phyloP scores from a whole-genome alignment of 2,888 invertebrate species.

The Galerucella pusilla region DNA sequence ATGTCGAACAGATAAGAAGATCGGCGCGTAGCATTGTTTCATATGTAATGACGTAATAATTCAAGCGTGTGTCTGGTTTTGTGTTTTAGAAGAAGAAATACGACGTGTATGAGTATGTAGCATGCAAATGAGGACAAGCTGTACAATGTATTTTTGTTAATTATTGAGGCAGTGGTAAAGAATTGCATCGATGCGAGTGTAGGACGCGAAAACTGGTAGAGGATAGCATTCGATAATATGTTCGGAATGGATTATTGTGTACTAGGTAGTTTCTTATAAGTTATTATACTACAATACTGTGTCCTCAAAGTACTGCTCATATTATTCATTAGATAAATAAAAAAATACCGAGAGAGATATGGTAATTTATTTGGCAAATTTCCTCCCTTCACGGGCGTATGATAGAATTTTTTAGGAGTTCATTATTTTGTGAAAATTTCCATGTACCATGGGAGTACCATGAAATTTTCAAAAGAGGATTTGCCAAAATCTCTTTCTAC shows the following conservation, averaged over 20 bases:
- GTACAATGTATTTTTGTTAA: slow-evolving; percentile 49
- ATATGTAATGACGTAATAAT: slow-evolving; percentile 46
- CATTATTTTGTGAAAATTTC: too few relatives aligned
- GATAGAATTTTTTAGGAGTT: too few relatives aligned
- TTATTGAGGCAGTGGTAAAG: slow-evolving; percentile 44
- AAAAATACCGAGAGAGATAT: too few relatives aligned
- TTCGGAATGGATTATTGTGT: neutral
- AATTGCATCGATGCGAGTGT: slow-evolving; percentile 41
- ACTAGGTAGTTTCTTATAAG: neutral
- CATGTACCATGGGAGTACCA: too few relatives aligned
- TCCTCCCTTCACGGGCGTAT: too few relatives aligned
- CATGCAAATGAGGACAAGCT: slow-evolving; percentile 49
- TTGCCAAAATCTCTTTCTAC: too few relatives aligned
- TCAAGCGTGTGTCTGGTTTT: slow-evolving; percentile 45
- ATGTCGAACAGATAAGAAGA: slow-evolving; percentile 39
- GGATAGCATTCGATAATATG: slow-evolving; percentile 15
- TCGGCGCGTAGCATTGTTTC: slow-evolving; percentile 45
- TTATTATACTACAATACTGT: too few relatives aligned
- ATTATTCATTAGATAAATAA: too few relatives aligned
- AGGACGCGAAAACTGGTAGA: slow-evolving; percentile 33
- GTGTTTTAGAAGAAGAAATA: slow-evolving; percentile 48
- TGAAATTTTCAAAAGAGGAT: too few relatives aligned
- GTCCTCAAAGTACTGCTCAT: too few relatives aligned
- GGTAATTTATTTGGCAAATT: too few relatives aligned
- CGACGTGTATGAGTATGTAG: slow-evolving; percentile 49